Evolutionary conservation across 2,113 vertebrate species (phyloP), one percentile per base, ranked within the genome.

Genomic region (Arenaria interpres): DNA sequence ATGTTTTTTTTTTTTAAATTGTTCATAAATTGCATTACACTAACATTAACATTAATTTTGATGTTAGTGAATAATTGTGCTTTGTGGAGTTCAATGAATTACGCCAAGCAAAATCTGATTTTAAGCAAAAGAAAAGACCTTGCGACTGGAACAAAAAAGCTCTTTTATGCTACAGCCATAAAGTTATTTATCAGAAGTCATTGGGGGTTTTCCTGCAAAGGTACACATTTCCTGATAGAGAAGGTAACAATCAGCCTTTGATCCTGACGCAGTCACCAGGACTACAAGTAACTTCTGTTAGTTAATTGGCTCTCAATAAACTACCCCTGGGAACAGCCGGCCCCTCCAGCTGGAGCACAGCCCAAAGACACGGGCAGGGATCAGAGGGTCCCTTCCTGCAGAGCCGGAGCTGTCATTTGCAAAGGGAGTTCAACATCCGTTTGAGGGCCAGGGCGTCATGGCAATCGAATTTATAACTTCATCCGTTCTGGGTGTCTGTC

Each of bases 1-100:
- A 79, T 81, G 51, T 16, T 72, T 71, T 93, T 91, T 18, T 72
- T 71, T 93, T 89, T 41, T 8, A 11, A 82, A 85, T 76, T 82
- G 62, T 23, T 57, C 88, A 54, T 41, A 89, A 94, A 94, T 82
- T 91, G 74, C 43, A 89, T 96, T 96, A 95, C 24, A 41, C 19
- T 6, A 82, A 33, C 28, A 33, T 57, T 62, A 63, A 32, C 81
- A 72, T 89, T 56, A 64, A 69, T 91, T 93, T n/a, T 78, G 39
- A 73, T 41, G 48, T 33, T 66, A 30, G 51, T 17, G 50, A 63
- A 12, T 33, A 90, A 63, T 30, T 89, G 73, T 12, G 43, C 60
- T 80, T 75, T 60, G 73, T 79, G 45, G 37, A 92, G 64, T 21
- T 94, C 57, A 82, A 25, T 33, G n/a, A 85, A 62, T 88, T 88